These are phyloP conservation scores for Atherinosoma microstoma DNA, from an alignment of 2,797 vertebrate species.

Conservation along the genomic window DNA sequence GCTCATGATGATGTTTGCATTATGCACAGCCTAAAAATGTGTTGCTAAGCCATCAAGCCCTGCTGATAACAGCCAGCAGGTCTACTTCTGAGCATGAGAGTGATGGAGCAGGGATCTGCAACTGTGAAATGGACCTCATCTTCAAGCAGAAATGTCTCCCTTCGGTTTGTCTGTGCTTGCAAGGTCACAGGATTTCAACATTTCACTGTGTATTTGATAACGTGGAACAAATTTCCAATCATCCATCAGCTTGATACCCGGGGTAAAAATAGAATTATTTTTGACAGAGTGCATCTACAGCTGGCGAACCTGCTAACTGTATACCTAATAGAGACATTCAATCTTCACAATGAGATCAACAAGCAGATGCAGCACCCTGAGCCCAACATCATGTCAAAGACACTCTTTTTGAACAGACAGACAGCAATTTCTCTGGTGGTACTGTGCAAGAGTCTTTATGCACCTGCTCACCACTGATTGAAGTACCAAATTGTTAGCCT, in stretches of 20 bases:
- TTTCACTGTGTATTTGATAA: neutral
- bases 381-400: neutral
- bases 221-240: neutral
- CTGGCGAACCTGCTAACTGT: neutral
- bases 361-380: neutral
- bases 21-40: slow-evolving; percentile 62
- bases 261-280: neutral
- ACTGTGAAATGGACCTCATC: slow-evolving; percentile 17
- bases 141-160: slow-evolving; percentile 26
- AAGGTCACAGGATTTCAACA: slow-evolving; percentile 24
- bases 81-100: slow-evolving; percentile 28
- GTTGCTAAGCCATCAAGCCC: slow-evolving; percentile 67
- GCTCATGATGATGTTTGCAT: slow-evolving; percentile 51
- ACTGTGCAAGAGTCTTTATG: neutral
- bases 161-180: slow-evolving; percentile 9
- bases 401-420: neutral
- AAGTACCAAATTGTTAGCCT: neutral
- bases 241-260: neutral
- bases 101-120: slow-evolving; percentile 19
- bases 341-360: neutral
- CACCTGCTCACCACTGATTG: neutral
- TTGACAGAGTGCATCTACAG: too few species aligned
- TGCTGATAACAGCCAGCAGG: slow-evolving; percentile 57
- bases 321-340: neutral
- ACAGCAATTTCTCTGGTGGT: neutral